phyloP scores from a whole-genome alignment of 2,888 invertebrate genomes.

The Pediacus dermestoides region DNA sequence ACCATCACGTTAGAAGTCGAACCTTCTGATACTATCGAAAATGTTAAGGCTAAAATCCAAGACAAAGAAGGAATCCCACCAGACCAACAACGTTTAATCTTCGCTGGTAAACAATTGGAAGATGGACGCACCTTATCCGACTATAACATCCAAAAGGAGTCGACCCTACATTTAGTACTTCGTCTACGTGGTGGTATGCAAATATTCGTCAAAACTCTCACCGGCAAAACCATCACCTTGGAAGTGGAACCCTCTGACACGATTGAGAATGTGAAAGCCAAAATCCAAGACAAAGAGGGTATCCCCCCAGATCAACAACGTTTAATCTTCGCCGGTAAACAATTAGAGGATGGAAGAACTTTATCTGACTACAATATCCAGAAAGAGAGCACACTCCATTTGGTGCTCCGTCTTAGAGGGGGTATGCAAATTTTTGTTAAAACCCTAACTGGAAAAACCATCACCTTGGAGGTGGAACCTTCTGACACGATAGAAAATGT shows the following conservation, averaged over 20 bases:
- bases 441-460: constrained; percentile 57
- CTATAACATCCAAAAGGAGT: constrained; percentile 93
- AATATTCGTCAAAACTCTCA: constrained; percentile 55
- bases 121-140: constrained; percentile 85
- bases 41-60: constrained; percentile 90
- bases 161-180: constrained; percentile 81
- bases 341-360: constrained; percentile 66
- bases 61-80: constrained; percentile 58
- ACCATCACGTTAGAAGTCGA: constrained; percentile 91
- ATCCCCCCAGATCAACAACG: constrained; percentile 60
- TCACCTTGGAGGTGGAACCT: constrained; percentile 57
- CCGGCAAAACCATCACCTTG: constrained; percentile 59
- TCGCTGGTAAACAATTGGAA: constrained; percentile 92
- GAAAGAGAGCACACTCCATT: constrained; percentile 59
- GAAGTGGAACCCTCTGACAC: constrained; percentile 61
- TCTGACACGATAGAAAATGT: constrained; percentile 63
- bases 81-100: constrained; percentile 72
- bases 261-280: constrained; percentile 63
- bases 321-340: constrained; percentile 65
- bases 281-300: constrained; percentile 57
- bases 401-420: constrained; percentile 60
- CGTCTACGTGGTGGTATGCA: constrained; percentile 83
- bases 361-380: constrained; percentile 64
- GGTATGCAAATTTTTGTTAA: constrained; percentile 61
- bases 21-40: constrained; percentile 88